Percentiles rank a stretch among this genome's conserved stretches.
phyloP scores from a whole-genome alignment of 2,797 vertebrate genomes.

The Sarcophilus harrisii region DNA sequence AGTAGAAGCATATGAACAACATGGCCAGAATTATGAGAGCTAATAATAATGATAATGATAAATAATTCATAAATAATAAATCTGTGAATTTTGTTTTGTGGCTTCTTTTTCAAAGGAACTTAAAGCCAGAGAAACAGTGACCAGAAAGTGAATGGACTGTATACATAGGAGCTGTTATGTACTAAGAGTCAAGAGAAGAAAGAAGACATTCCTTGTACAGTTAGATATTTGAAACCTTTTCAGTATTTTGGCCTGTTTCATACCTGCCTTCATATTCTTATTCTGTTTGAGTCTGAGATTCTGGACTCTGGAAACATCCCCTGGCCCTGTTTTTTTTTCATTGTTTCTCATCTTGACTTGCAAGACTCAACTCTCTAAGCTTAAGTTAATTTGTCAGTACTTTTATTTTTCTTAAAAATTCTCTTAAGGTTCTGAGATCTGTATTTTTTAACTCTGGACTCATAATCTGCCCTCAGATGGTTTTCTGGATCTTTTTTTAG shows the following conservation, averaged over 20 bases:
- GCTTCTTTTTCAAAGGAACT: conserved; percentile 54
- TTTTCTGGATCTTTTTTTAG: not conserved
- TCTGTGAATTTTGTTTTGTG: conserved; percentile 34
- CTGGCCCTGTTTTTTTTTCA: not conserved
- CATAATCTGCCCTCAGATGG: not conserved
- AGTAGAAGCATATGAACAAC: conserved; percentile 45
- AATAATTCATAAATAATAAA: conserved; percentile 77
- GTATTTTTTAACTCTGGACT: not conserved
- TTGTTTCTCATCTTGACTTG: not conserved
- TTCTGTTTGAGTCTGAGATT: not conserved
- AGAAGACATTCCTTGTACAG: not conserved
- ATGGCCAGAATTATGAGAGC: conserved; percentile 62
- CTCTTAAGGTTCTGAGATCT: not conserved
- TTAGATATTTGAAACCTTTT: not conserved
- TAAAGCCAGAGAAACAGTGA: conserved; percentile 6
- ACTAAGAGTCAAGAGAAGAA: not conserved
- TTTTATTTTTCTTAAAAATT: not conserved
- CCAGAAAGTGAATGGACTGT: not conserved
- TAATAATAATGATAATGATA: conserved; percentile 71
- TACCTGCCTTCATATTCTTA: not conserved
- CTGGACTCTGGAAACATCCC: not conserved
- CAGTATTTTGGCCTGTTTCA: not conserved
- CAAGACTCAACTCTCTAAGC: not conserved
- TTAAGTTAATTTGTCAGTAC: not conserved
- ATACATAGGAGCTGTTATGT: not conserved